Evolutionary conservation across 2,888 invertebrate genomes (phyloP).

Genomic region (Caenorhabditis wallacei): DNA sequence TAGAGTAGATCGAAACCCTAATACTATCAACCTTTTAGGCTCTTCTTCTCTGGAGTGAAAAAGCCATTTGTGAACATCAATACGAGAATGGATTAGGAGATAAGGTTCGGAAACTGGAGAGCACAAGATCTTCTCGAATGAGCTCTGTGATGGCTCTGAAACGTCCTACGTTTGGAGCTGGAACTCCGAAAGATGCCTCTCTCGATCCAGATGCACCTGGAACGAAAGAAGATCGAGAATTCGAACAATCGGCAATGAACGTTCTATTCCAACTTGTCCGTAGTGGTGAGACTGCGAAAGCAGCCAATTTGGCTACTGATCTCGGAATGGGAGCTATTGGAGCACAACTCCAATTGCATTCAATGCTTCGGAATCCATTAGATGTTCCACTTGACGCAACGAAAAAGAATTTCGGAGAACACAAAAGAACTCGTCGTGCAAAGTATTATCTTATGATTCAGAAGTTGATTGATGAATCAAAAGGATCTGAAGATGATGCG

Average conservation of each 20-base stretch:
- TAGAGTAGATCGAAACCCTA: neutral
- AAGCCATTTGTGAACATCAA: conserved; percentile 61
- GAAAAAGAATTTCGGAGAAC: conserved; percentile 33
- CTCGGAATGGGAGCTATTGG: conserved; percentile 57
- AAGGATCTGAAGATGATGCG: conserved; percentile 37
- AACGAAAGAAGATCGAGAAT: conserved; percentile 48
- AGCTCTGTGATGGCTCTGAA: conserved; percentile 56
- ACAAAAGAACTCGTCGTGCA: conserved; percentile 56
- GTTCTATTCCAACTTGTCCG: conserved; percentile 48
- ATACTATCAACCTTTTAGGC: conserved; percentile 29
- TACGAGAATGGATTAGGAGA: conserved; percentile 52
- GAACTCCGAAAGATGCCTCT: conserved; percentile 51
- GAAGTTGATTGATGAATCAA: conserved; percentile 38
- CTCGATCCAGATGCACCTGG: conserved; percentile 55
- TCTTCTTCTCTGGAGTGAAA: conserved; percentile 59
- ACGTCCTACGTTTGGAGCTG: conserved; percentile 31
- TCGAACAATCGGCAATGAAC: conserved; percentile 36
- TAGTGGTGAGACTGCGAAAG: conserved; percentile 57
- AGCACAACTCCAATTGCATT: conserved; percentile 53
- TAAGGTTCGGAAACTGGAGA: conserved; percentile 45
- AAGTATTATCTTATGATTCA: conserved; percentile 55
- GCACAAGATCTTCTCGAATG: conserved; percentile 18
- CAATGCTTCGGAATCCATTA: conserved; percentile 45
- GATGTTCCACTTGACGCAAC: conserved; percentile 47
- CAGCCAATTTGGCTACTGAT: conserved; percentile 46